Evolutionary conservation across 2,113 vertebrate genomes (phyloP), one percentile per base, ranked within the genome.

Genomic region (Potamarius usumacintae): DNA sequence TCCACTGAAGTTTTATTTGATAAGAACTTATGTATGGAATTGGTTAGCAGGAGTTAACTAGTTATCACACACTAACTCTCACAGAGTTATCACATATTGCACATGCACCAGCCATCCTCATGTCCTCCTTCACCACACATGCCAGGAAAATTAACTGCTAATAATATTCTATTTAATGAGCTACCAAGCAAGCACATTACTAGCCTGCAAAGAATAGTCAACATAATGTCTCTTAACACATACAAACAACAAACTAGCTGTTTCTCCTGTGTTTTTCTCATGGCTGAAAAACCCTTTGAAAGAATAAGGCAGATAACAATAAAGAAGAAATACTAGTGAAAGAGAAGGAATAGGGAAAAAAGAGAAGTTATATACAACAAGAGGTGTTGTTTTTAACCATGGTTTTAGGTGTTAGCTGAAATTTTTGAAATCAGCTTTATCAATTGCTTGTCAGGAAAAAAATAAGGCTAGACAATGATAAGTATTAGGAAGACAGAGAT

Each of bases 401-500:
- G 83, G 62, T 63, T 67, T 85, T 79, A 83, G 55, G 83, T 65
- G 72, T 22, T 58, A 22, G 53, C 25, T 7, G 89, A 92, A 92
- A 92, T 89, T 92, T 92, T 92, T 93, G 93, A 92, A 94, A 94
- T 83, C 86, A 90, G 85, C 88, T 65, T 83, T 93, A 82, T 62
- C 14, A 10, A 94, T 93, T 92, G 94, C 94, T 95, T 87, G 91
- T 58, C 88, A 50, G 91, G 65, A 69, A 71, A 89, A 42, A 42
- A 42, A 42, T 42, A 42, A 89, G 90, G 92, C 92, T 90, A 91
- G 92, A 94, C 93, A 94, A 94, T 93, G 92, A 93, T 89, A 93
- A 92, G 94, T 94, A 92, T 94, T 91, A 90, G 91, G 91, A 89
- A 91, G 92, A 92, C 89, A 53, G 89, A 90, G 93, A 94, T 93